Percentiles rank a stretch among this genome's conserved stretches.
These are phyloP conservation scores for Diceros bicornis DNA, from an alignment of 2,797 vertebrate species.

Conservation along the genomic window DNA sequence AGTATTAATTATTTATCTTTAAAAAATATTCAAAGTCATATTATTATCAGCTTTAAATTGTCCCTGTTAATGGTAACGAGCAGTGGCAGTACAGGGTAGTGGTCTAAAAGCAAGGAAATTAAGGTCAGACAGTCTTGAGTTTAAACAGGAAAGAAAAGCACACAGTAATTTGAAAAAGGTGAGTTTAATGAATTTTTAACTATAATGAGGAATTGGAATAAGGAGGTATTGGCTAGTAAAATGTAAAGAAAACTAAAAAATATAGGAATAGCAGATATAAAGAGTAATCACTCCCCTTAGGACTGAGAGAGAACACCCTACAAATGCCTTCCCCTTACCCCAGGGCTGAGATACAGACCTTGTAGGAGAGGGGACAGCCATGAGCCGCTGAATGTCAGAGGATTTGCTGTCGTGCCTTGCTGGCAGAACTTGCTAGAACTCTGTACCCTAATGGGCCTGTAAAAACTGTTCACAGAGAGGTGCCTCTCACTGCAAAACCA, in stretches of 20 bases:
- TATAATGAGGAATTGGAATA: not conserved
- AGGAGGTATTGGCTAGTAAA: not conserved
- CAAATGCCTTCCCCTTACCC: fast-evolving
- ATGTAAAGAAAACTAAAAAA: not conserved
- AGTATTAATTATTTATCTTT: conserved; percentile 27
- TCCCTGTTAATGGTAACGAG: not conserved
- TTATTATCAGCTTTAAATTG: not conserved
- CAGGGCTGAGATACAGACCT: not conserved
- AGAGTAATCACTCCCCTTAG: not conserved
- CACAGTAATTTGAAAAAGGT: not conserved
- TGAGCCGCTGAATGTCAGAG: not conserved
- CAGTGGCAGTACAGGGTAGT: not conserved
- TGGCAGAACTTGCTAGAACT: not conserved
- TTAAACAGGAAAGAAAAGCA: not conserved
- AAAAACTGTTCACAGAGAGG: not conserved
- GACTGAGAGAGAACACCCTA: not conserved
- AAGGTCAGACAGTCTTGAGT: not conserved
- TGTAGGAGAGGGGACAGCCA: not conserved
- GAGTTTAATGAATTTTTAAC: not conserved
- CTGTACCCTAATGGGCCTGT: not conserved
- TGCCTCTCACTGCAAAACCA: not conserved
- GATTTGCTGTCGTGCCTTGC: not conserved
- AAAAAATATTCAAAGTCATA: not conserved
- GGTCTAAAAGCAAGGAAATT: not conserved
- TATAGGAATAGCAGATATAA: not conserved